These are phyloP conservation scores for Periplaneta americana DNA, from an alignment of 1,140 invertebrate species.

Conservation along the genomic window DNA sequence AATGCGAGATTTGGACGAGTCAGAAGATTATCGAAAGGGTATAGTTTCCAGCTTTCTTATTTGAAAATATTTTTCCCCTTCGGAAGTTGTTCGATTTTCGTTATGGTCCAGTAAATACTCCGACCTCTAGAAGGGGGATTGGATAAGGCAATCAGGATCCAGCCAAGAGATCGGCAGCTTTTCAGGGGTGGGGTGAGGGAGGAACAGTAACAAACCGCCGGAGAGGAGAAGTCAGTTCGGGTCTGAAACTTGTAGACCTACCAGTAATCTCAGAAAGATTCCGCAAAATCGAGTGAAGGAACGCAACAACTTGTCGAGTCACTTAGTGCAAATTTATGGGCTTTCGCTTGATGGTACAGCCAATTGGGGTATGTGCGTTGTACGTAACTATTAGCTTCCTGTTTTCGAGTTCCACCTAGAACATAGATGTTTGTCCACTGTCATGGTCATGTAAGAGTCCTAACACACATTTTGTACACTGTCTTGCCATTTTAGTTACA, in stretches of 20 bases:
- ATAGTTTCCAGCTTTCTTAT: not conserved
- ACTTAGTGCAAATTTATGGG: too few relatives aligned
- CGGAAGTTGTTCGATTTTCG: not conserved
- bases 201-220: not conserved
- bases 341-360: too few relatives aligned
- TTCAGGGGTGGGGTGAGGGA: not conserved
- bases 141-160: not conserved
- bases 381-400: too few relatives aligned
- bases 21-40: not conserved
- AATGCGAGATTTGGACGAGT: not conserved
- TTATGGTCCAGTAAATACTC: not conserved
- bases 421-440: too few relatives aligned
- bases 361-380: too few relatives aligned
- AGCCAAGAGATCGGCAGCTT: too few relatives aligned
- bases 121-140: not conserved
- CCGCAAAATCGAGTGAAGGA: not conserved
- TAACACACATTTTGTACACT: too few relatives aligned
- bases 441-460: too few relatives aligned
- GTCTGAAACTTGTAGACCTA: not conserved
- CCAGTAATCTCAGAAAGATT: not conserved
- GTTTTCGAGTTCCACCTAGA: too few relatives aligned
- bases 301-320: too few relatives aligned
- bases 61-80: not conserved
- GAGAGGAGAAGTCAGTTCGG: not conserved
- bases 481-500: too few relatives aligned